A percentile compares a stretch with the other conserved stretches of the same genome.
Evolutionary conservation across 2,113 vertebrate species (phyloP).

Genomic region (Puntigrus tetrazona): DNA sequence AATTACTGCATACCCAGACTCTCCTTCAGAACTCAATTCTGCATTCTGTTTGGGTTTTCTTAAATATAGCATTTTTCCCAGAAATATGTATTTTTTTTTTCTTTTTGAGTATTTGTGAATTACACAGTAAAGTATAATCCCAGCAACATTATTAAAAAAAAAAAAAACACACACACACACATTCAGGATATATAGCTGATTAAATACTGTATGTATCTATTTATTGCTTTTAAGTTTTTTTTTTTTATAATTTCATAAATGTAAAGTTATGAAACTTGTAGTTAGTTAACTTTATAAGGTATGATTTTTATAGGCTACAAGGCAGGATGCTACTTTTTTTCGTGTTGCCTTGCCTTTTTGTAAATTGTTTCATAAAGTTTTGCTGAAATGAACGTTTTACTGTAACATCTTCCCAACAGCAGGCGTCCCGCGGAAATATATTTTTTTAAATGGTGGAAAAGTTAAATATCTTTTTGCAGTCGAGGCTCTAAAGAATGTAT

Average conservation of each 20-base stretch:
- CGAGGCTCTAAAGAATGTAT: neutral
- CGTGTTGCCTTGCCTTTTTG: neutral
- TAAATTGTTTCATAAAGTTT: neutral
- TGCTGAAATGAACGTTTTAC: neutral
- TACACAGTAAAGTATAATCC: neutral
- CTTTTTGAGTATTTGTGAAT: neutral
- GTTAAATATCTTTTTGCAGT: neutral
- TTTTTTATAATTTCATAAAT: neutral
- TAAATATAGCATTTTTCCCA: neutral
- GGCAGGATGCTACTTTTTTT: neutral
- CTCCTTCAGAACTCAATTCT: conserved; percentile 22
- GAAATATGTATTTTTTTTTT: neutral
- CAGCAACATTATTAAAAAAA: neutral
- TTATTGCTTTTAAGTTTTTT: neutral
- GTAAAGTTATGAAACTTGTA: too few relatives aligned
- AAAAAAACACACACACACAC: neutral
- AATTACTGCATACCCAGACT: conserved; percentile 26
- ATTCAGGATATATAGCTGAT: neutral
- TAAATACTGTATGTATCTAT: neutral
- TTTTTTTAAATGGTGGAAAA: neutral
- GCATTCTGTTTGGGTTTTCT: neutral
- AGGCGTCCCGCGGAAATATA: neutral
- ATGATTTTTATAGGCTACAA: neutral
- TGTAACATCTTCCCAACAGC: neutral
- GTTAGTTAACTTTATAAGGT: neutral